A percentile compares a stretch with the other conserved stretches of the same genome.
These are phyloP conservation scores for Pyrgus malvae DNA, from an alignment of 2,888 invertebrate genomes.

Conservation along the genomic window DNA sequence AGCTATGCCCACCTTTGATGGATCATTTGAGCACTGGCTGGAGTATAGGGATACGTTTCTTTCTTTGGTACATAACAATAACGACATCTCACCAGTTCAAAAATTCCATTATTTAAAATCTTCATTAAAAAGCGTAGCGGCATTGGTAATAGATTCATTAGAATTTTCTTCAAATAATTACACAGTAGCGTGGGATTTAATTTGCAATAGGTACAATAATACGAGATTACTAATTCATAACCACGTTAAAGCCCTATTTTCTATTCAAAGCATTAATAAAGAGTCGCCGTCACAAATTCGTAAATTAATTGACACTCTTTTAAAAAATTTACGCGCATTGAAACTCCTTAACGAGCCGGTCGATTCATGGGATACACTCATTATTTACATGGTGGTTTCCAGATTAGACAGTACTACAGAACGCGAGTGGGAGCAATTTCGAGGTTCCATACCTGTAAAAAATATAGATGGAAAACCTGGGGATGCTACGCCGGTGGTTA, in stretches of 20 bases:
- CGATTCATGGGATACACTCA: slow-evolving; percentile 35
- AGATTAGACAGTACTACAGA: slow-evolving; percentile 37
- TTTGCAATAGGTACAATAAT: slow-evolving; percentile 19
- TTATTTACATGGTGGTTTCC: slow-evolving; percentile 34
- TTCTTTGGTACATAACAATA: slow-evolving; percentile 8
- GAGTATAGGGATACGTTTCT: slow-evolving; percentile 17
- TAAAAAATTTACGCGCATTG: slow-evolving; percentile 31
- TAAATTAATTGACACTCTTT: slow-evolving; percentile 30
- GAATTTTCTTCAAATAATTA: slow-evolving; percentile 16
- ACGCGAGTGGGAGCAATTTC: slow-evolving; percentile 36
- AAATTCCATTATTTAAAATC: slow-evolving; percentile 19
- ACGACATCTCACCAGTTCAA: slow-evolving; percentile 1
- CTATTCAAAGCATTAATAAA: slow-evolving; percentile 12
- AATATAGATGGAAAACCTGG: neutral
- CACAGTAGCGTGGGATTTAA: slow-evolving; percentile 19
- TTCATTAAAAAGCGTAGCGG: slow-evolving; percentile 7
- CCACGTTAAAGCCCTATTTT: slow-evolving; percentile 30
- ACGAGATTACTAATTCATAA: slow-evolving; percentile 21
- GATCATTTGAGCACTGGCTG: slow-evolving; percentile 25
- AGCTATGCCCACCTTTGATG: slow-evolving; percentile 25
- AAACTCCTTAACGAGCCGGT: slow-evolving; percentile 32
- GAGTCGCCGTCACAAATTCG: slow-evolving; percentile 28
- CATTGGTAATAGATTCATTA: slow-evolving; percentile 10
- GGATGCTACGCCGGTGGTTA: slow-evolving; percentile 9
- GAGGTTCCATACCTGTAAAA: slow-evolving; percentile 9